Percentiles rank a stretch among this genome's conserved stretches.
These are phyloP conservation scores for Paramisgurnus dabryanus DNA, from an alignment of 2,113 vertebrate species.

Conservation along the genomic window DNA sequence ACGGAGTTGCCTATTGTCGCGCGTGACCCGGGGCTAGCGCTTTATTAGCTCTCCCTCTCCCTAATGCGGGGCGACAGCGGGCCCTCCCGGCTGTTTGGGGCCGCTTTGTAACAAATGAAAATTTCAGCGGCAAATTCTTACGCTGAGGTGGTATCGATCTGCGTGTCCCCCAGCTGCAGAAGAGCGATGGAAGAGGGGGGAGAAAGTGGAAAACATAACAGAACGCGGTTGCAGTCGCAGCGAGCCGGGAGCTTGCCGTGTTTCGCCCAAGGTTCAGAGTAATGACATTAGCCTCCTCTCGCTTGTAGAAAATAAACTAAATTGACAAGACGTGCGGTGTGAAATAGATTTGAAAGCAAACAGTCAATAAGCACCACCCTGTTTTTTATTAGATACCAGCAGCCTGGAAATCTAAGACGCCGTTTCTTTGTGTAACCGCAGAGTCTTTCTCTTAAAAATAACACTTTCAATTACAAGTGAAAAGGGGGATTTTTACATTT, in stretches of 20 bases:
- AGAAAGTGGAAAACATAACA: neutral
- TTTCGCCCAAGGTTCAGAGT: constrained; percentile 68
- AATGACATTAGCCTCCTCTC: constrained; percentile 66
- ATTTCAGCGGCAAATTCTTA: constrained; percentile 72
- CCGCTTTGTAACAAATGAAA: constrained; percentile 80
- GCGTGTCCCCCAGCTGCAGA: constrained; percentile 61
- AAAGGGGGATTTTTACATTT: neutral
- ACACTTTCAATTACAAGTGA: neutral
- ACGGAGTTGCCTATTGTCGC: constrained; percentile 81
- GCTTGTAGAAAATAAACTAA: constrained; percentile 74
- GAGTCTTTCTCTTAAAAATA: neutral
- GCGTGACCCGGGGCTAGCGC: constrained; percentile 81
- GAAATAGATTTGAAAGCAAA: constrained; percentile 54
- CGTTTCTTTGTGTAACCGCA: neutral
- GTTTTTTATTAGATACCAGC: constrained; percentile 13
- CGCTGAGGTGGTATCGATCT: constrained; percentile 76
- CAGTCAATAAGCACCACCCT: constrained; percentile 50
- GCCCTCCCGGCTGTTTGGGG: constrained; percentile 75
- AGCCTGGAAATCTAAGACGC: neutral
- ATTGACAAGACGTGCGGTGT: constrained; percentile 75
- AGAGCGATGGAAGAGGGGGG: constrained; percentile 58
- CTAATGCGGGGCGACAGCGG: constrained; percentile 82
- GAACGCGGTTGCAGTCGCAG: constrained; percentile 64
- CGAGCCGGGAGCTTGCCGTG: constrained; percentile 66
- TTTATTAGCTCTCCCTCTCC: constrained; percentile 84